Conservation (phyloP, 2,113 vertebrate species). For the Boulengeromyrus knoepffleri region DNA sequence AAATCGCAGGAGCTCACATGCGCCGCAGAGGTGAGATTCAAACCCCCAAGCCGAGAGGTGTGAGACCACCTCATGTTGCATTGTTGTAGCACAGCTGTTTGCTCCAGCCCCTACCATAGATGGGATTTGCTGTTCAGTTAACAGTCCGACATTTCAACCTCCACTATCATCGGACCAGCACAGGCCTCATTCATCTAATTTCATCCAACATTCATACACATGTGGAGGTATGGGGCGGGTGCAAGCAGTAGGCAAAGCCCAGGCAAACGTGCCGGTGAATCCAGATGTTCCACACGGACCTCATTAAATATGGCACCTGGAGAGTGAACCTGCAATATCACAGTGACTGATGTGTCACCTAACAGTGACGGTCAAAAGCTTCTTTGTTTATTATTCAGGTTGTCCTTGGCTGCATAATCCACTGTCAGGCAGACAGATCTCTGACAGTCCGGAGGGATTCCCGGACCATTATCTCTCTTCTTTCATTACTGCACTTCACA, state of each 20-base stretch:
- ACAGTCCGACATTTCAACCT: not conserved
- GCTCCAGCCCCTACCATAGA: not conserved
- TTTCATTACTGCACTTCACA: conserved; percentile 8
- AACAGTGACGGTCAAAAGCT: not conserved
- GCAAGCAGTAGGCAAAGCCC: not conserved
- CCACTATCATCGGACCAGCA: not conserved
- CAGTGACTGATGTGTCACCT: not conserved
- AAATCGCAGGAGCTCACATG: not conserved
- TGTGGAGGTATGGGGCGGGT: not conserved
- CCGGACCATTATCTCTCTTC: not conserved
- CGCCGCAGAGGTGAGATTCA: not conserved
- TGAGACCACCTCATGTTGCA: not conserved
- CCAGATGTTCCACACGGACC: not conserved
- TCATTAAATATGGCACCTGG: not conserved
- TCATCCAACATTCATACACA: not conserved
- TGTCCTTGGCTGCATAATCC: not conserved
- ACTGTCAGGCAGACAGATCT: not conserved
- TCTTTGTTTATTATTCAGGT: not conserved
- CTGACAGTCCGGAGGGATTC: not conserved
- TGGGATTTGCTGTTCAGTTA: not conserved
- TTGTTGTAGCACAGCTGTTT: not conserved
- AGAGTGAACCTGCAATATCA: not conserved
- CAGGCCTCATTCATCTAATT: not conserved
- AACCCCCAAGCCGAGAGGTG: not conserved
- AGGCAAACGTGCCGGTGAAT: not conserved